Evolutionary conservation across 2,113 vertebrate genomes (phyloP).

Genomic region (Pelecanus crispus): DNA sequence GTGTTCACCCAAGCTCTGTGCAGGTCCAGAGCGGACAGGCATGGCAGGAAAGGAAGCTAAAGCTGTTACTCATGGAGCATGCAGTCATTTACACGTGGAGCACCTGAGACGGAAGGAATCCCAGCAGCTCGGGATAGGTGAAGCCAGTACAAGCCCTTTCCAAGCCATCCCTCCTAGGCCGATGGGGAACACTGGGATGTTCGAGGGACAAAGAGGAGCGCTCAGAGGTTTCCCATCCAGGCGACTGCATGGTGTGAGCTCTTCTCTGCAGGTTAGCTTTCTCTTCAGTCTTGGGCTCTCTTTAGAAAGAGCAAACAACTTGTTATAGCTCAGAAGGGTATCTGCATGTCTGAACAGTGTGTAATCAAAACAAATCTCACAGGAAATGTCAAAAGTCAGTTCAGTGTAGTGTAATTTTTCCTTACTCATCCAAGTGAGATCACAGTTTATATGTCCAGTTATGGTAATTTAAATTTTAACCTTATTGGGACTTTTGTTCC

Average conservation of each 20-base stretch:
- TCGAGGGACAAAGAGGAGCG: background rate
- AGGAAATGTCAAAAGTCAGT: background rate
- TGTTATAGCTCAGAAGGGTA: accelerated
- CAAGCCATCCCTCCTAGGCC: background rate
- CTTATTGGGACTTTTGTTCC: accelerated
- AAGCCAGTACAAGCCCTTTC: background rate
- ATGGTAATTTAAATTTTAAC: background rate
- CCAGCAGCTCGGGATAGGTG: background rate
- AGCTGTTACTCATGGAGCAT: background rate
- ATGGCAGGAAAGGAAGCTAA: background rate
- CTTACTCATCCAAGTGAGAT: background rate
- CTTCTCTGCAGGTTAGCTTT: background rate
- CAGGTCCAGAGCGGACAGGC: background rate
- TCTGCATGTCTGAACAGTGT: background rate
- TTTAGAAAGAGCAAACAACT: background rate
- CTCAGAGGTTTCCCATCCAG: background rate
- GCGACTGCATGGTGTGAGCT: background rate
- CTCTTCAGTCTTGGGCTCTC: background rate
- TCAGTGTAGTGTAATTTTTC: background rate
- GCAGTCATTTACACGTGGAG: background rate
- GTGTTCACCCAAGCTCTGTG: no score
- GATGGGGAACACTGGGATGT: background rate
- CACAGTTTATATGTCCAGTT: accelerated
- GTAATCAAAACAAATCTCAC: background rate
- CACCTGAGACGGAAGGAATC: background rate